Conservation (phyloP, 2,888 invertebrate species). For the Heliconius sara region DNA sequence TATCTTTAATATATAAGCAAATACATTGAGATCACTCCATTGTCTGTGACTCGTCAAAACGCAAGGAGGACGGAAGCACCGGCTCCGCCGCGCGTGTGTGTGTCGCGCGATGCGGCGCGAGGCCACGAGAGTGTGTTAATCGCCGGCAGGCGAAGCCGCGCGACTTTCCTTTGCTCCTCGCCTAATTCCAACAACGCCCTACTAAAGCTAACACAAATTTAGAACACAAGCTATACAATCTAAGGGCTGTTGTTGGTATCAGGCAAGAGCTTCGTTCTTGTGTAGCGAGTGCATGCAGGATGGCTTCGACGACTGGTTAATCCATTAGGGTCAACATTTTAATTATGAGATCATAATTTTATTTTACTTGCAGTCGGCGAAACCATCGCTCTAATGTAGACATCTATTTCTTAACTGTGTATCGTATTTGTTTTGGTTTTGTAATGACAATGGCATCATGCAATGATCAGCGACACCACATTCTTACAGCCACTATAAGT, state of each 20-base stretch:
- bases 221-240: constrained; percentile 42
- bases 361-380: constrained; percentile 57
- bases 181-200: constrained; percentile 60
- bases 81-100: constrained; percentile 82
- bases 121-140: constrained; percentile 46
- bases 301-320: constrained; percentile 59
- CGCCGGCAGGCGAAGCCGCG: constrained; percentile 57
- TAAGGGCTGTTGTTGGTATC: constrained; percentile 44
- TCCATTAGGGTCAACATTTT: neutral
- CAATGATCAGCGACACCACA: constrained; percentile 78
- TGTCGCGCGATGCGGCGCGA: constrained; percentile 66
- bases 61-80: constrained; percentile 71
- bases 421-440: constrained; percentile 59
- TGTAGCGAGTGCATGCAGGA: constrained; percentile 75
- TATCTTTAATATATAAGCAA: constrained; percentile 43
- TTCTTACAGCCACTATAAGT: constrained; percentile 74
- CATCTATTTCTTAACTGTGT: constrained; percentile 58
- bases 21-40: constrained; percentile 31
- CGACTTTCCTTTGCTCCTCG: constrained; percentile 47
- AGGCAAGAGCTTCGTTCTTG: constrained; percentile 43
- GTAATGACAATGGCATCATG: constrained; percentile 73
- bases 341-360: neutral
- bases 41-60: constrained; percentile 46
- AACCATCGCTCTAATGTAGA: constrained; percentile 57
- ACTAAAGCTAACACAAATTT: constrained; percentile 42